Percentiles rank a stretch among this genome's conserved stretches.
Conservation (phyloP, 2,797 vertebrate species). For the Morus bassanus region DNA sequence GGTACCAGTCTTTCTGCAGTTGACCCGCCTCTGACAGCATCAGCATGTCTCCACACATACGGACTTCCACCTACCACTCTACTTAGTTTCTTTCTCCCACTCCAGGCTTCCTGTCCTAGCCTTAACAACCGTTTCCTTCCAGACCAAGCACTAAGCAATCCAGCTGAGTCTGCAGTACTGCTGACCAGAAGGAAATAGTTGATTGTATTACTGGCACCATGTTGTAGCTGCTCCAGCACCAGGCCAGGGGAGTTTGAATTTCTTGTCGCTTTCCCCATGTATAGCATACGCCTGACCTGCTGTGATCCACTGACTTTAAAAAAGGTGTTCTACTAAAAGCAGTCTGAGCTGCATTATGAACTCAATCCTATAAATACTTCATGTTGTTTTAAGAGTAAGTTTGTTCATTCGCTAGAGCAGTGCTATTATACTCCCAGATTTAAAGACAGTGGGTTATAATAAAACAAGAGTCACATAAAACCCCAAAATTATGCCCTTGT, state of each 20-base stretch:
- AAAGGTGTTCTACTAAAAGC: background rate
- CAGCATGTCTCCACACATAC: accelerated
- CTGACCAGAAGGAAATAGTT: background rate
- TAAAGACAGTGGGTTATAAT: background rate
- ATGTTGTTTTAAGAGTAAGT: background rate
- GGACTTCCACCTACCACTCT: background rate
- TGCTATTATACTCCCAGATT: background rate
- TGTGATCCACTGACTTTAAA: background rate
- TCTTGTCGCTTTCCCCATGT: background rate
- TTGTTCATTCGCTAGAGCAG: background rate
- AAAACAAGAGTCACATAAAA: background rate
- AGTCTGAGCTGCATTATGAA: background rate
- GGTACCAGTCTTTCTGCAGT: background rate
- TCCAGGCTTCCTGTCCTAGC: background rate
- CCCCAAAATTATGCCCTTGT: background rate
- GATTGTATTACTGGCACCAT: background rate
- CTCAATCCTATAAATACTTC: background rate
- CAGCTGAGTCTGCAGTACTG: background rate
- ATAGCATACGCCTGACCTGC: background rate
- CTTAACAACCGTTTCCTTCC: background rate
- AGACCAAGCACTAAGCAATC: background rate
- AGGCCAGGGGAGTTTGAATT: background rate
- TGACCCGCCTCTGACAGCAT: background rate
- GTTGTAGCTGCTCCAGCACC: background rate
- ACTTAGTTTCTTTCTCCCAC: background rate